These are phyloP conservation scores for Hemichromis elongatus DNA, from an alignment of 2,113 vertebrate genomes.

Conservation along the genomic window DNA sequence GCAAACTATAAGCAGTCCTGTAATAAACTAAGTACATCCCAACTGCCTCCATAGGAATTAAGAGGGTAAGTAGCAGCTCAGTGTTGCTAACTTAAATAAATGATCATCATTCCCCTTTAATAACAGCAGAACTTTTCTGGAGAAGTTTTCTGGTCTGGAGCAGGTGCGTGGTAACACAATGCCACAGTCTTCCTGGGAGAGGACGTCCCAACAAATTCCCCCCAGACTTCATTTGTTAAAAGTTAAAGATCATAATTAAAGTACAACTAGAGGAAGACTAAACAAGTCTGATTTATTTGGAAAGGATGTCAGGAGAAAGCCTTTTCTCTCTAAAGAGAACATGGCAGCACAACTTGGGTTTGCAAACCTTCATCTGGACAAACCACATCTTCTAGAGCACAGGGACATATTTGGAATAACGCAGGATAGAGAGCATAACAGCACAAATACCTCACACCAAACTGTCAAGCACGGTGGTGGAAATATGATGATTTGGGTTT, in stretches of 20 bases:
- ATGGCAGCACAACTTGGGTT: not conserved
- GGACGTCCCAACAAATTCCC: not conserved
- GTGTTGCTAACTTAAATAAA: not conserved
- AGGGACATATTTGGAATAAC: not conserved
- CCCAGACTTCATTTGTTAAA: not conserved
- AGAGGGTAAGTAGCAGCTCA: not conserved
- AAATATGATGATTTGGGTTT: not conserved
- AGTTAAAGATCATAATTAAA: not conserved
- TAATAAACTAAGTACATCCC: not conserved
- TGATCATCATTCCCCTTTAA: not conserved
- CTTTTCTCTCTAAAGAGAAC: not conserved
- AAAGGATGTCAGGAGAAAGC: not conserved
- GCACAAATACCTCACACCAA: not conserved
- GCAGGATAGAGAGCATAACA: not conserved
- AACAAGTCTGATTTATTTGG: not conserved
- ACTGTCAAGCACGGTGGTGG: not conserved
- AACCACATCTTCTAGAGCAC: not conserved
- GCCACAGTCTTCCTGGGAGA: not conserved
- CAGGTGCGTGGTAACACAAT: not conserved
- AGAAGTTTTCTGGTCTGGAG: not conserved
- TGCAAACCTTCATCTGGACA: not conserved
- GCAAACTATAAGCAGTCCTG: not conserved
- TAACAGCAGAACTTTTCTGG: not conserved
- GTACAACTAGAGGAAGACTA: not conserved
- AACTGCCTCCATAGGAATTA: not conserved